Conservation (phyloP, 1,140 invertebrate genomes). For the Colletes latitarsis region DNA sequence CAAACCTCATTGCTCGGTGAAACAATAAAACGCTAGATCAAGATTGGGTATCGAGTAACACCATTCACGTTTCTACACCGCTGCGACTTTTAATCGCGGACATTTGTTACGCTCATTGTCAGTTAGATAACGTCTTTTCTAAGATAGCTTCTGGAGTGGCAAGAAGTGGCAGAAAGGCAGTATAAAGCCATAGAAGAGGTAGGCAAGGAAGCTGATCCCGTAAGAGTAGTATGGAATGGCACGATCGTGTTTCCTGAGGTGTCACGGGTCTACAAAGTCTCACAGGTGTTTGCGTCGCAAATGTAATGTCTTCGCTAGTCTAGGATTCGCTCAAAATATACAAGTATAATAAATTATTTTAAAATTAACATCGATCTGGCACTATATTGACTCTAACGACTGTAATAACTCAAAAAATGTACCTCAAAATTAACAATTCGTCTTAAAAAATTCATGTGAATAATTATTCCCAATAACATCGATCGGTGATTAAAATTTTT, state of each 20-base stretch:
- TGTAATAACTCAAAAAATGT: too few species aligned
- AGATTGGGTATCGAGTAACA: conserved; percentile 41
- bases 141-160: conserved; percentile 42
- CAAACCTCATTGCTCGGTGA: neutral
- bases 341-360: neutral
- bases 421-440: too few species aligned
- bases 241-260: conserved; percentile 40
- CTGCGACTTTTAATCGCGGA: conserved; percentile 62
- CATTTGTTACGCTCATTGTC: conserved; percentile 66
- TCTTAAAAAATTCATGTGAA: too few species aligned
- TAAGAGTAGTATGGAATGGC: neutral
- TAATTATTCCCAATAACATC: too few species aligned
- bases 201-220: conserved; percentile 19
- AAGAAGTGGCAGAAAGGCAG: conserved; percentile 32
- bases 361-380: neutral
- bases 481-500: too few species aligned
- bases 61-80: conserved; percentile 58
- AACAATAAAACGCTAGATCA: conserved; percentile 1
- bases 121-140: conserved; percentile 26
- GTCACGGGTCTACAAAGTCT: conserved; percentile 41
- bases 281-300: conserved; percentile 47
- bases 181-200: conserved; percentile 37
- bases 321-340: conserved; percentile 22
- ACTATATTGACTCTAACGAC: too few species aligned
- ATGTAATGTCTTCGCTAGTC: neutral